Evolutionary conservation across 2,888 invertebrate species (phyloP), one percentile per base, ranked within the genome.

Genomic region (Euzophera pinguis): DNA sequence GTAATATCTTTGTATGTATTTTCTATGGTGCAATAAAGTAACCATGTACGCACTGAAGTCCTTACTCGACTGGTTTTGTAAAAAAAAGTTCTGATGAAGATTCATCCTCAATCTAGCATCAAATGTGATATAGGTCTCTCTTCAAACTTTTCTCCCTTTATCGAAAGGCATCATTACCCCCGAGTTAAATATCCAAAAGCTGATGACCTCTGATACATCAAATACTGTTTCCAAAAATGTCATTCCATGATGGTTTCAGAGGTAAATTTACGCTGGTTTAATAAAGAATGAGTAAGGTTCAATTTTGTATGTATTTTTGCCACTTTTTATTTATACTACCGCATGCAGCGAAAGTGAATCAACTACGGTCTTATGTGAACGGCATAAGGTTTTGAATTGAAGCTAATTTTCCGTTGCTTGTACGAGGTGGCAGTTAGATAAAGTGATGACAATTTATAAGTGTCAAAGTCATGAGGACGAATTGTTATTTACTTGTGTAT

Each of bases 371-470:
- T 22, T 22, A 22, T 22, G 22, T 22, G 22, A 22, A 22, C 5
- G 22, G 5, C 22, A 22, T 22, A 22, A 22, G 22, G 22, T 22
- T 22, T 5, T 22, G 22, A 22, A 22, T 22, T 3, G 5, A 5
- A 22, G 22, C 22, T 57, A 52, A 43, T 53, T 50, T 54, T 50
- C 53, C 50, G 51, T 43, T 60, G 60, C 64, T 13, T 38, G 38
- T 39, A 39, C 39, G 73, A 79, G 78, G 79, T 81, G 79, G 69
- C 68, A 67, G 52, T 58, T 41, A 65, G 69, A 73, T 75, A 74
- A 14, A 77, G 72, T 69, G 66, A 63, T 63, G 75, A 71, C 78
- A 75, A 81, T 81, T 81, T 79, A 73, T 80, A 75, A 73, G 67
- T 72, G 80, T 78, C 80, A 75, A 73, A 75, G 67, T 69, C 70